Evolutionary conservation across 1,140 invertebrate genomes (phyloP).

Genomic region (Magallana gigas): DNA sequence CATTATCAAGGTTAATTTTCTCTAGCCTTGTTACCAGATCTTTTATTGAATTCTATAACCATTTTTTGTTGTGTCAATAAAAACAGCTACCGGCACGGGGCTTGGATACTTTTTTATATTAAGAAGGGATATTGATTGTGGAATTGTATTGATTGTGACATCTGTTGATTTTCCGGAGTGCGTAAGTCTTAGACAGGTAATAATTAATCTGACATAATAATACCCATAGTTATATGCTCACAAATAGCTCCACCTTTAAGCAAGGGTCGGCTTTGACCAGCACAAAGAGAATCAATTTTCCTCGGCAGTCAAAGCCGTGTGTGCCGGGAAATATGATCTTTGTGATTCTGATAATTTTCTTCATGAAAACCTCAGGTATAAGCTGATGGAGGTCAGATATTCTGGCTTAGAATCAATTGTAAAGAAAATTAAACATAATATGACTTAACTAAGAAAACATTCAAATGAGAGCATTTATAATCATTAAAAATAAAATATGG

Average conservation of each 20-base stretch:
- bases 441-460: too few species aligned
- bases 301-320: background rate
- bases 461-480: too few species aligned
- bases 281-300: background rate
- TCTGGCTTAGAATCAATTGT: too few species aligned
- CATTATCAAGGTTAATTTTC: slow-evolving; percentile 23
- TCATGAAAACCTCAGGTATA: too few species aligned
- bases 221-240: background rate
- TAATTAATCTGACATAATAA: slow-evolving; percentile 34
- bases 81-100: background rate
- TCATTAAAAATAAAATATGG: too few species aligned
- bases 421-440: too few species aligned
- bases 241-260: background rate
- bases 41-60: background rate
- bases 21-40: background rate
- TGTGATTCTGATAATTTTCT: background rate
- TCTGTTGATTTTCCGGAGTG: slow-evolving; percentile 32
- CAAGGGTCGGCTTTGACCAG: slow-evolving; percentile 4
- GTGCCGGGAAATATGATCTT: background rate
- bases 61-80: background rate
- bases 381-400: too few species aligned
- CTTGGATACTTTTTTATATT: background rate
- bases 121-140: slow-evolving; percentile 1
- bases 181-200: background rate
- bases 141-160: background rate